Evolutionary conservation across 2,113 vertebrate species (phyloP).

Genomic region (Mus spicilegus): DNA sequence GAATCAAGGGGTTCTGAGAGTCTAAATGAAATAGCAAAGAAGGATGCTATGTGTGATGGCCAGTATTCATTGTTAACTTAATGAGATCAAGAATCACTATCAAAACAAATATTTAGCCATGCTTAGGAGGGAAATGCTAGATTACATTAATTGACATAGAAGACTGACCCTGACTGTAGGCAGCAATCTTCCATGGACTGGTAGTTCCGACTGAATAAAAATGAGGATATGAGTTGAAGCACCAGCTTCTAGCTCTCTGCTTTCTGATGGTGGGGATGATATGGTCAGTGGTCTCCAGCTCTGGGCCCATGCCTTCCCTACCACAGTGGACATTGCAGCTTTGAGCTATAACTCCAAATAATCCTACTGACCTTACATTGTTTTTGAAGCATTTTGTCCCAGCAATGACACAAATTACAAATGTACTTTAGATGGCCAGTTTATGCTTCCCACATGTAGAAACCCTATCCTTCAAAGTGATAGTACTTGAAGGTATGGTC

Average conservation of each 20-base stretch:
- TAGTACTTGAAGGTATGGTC: rapidly evolving
- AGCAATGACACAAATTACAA: too few species aligned
- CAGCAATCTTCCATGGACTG: not conserved
- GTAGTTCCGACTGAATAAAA: not conserved
- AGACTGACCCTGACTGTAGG: not conserved
- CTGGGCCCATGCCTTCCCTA: not conserved
- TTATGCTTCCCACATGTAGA: not conserved
- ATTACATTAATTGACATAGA: not conserved
- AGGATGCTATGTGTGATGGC: not conserved
- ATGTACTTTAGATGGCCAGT: not conserved
- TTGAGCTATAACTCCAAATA: not conserved
- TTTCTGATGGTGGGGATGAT: not conserved
- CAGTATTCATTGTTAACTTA: too few species aligned
- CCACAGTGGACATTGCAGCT: too few species aligned
- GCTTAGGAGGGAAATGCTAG: not conserved
- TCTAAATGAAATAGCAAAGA: not conserved
- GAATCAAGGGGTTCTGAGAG: not conserved
- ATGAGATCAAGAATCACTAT: not conserved
- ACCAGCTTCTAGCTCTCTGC: not conserved
- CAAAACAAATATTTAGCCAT: not conserved
- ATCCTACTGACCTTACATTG: not conserved
- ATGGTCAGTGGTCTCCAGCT: too few species aligned
- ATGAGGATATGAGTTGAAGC: not conserved
- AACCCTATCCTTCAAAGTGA: not conserved
- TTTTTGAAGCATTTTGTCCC: not conserved